Evolutionary conservation across 1,140 invertebrate genomes (phyloP).

Genomic region (Neuroterus valhalla): DNA sequence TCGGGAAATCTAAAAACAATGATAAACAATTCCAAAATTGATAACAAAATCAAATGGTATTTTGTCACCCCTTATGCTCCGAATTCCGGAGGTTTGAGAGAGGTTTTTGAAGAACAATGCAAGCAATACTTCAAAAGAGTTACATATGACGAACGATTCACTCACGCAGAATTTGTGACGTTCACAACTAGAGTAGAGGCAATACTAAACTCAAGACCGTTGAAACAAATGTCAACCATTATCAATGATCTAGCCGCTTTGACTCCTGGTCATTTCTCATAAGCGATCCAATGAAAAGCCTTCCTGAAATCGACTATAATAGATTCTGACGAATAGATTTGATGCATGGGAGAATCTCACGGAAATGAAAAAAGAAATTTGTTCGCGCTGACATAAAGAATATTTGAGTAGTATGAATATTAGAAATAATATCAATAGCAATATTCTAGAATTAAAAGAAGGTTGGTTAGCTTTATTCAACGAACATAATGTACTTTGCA

Average conservation of each 20-base stretch:
- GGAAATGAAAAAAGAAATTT: slow-evolving; percentile 52
- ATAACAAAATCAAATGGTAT: background rate
- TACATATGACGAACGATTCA: slow-evolving; percentile 37
- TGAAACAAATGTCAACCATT: slow-evolving; percentile 35
- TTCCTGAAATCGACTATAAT: slow-evolving; percentile 27
- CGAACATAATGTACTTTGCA: slow-evolving; percentile 46
- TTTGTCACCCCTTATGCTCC: slow-evolving; percentile 45
- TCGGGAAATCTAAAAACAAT: background rate
- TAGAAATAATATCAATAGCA: slow-evolving; percentile 53
- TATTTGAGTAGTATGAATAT: slow-evolving; percentile 54
- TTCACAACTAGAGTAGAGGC: slow-evolving; percentile 51
- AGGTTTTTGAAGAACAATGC: slow-evolving; percentile 52
- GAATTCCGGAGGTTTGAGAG: slow-evolving; percentile 63
- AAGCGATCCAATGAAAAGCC: background rate
- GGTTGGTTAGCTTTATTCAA: slow-evolving; percentile 51
- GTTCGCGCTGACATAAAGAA: slow-evolving; percentile 53
- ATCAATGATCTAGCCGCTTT: slow-evolving; percentile 21
- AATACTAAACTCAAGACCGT: slow-evolving; percentile 54
- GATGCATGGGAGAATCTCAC: slow-evolving; percentile 21
- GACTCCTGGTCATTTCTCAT: slow-evolving; percentile 10
- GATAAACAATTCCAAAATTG: background rate
- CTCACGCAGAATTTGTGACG: slow-evolving; percentile 51
- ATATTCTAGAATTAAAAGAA: slow-evolving; percentile 40
- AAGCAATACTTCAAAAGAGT: slow-evolving; percentile 50
- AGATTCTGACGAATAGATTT: slow-evolving; percentile 1